phyloP scores from a whole-genome alignment of 2,888 invertebrate genomes.

The Athalia circularis region DNA sequence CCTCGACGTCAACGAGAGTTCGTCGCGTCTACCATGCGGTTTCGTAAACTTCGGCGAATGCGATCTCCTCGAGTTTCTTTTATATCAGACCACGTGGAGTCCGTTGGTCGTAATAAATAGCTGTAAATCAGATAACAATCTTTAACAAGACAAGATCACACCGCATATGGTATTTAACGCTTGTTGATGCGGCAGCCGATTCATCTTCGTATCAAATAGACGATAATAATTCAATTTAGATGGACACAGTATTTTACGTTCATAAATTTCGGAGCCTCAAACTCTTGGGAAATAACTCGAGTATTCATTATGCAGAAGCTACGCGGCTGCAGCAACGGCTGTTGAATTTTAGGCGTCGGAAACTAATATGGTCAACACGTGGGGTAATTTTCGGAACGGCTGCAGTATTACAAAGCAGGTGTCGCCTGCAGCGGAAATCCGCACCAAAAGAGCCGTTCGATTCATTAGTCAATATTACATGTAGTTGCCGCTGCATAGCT shows the following conservation, averaged over 20 bases:
- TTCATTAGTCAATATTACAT: too few species aligned
- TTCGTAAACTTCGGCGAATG: constrained; percentile 54
- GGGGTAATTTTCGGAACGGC: constrained; percentile 63
- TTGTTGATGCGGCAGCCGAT: background rate
- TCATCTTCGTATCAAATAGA: background rate
- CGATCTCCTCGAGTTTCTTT: constrained; percentile 56
- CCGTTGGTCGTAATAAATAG: background rate
- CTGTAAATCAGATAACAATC: background rate
- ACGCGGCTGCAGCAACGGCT: too few species aligned
- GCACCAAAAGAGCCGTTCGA: background rate
- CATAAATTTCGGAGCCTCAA: too few species aligned
- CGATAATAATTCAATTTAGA: background rate
- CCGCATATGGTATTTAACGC: constrained; percentile 44
- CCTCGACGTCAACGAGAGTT: constrained; percentile 50
- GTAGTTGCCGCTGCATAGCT: too few species aligned
- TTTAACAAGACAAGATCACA: constrained; percentile 66
- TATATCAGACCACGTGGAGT: too few species aligned
- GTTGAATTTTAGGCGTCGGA: constrained; percentile 18
- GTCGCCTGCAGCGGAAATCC: constrained; percentile 47
- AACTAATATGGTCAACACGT: constrained; percentile 62
- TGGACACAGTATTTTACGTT: too few species aligned
- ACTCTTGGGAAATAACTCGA: background rate
- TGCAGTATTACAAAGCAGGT: constrained; percentile 58
- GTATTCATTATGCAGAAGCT: background rate
- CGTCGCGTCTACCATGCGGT: constrained; percentile 50